A percentile compares a stretch with the other conserved stretches of the same genome.
These are phyloP conservation scores for Ambastaia sidthimunki DNA, from an alignment of 2,797 vertebrate genomes.

Conservation along the genomic window DNA sequence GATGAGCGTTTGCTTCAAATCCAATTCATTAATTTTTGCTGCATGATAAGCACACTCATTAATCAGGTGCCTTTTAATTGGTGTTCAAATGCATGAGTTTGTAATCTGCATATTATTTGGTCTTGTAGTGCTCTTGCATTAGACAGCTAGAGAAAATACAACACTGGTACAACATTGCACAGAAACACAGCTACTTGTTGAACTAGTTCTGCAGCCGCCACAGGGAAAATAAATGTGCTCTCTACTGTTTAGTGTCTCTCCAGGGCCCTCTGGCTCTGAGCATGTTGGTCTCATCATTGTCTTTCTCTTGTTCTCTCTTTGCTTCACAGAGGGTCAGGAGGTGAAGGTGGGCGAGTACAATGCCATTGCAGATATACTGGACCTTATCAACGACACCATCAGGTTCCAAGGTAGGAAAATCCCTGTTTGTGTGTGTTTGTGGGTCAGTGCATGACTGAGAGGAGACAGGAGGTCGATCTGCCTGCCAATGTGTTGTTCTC, in stretches of 20 bases:
- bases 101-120: background rate
- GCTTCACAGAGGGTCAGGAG: constrained; percentile 88
- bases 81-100: constrained; percentile 25
- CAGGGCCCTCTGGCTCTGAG: constrained; percentile 10
- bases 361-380: constrained; percentile 92
- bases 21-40: background rate
- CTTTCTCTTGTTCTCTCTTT: constrained; percentile 39
- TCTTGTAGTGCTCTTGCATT: background rate
- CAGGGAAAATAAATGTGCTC: constrained; percentile 2
- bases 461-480: constrained; percentile 35
- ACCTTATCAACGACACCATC: constrained; percentile 95
- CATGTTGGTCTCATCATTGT: constrained; percentile 46
- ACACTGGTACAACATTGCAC: background rate
- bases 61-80: constrained; percentile 16
- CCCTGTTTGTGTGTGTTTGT: constrained; percentile 26
- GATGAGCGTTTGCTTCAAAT: background rate
- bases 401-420: constrained; percentile 90
- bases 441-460: constrained; percentile 36
- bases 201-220: background rate
- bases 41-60: background rate
- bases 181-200: background rate
- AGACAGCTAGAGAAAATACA: background rate
- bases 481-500: constrained; percentile 29
- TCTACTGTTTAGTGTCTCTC: constrained; percentile 21
- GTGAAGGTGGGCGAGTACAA: constrained; percentile 99